A percentile compares a stretch with the other conserved stretches of the same genome.
Evolutionary conservation across 2,888 invertebrate genomes (phyloP).

Genomic region (Drosophila crucigera): DNA sequence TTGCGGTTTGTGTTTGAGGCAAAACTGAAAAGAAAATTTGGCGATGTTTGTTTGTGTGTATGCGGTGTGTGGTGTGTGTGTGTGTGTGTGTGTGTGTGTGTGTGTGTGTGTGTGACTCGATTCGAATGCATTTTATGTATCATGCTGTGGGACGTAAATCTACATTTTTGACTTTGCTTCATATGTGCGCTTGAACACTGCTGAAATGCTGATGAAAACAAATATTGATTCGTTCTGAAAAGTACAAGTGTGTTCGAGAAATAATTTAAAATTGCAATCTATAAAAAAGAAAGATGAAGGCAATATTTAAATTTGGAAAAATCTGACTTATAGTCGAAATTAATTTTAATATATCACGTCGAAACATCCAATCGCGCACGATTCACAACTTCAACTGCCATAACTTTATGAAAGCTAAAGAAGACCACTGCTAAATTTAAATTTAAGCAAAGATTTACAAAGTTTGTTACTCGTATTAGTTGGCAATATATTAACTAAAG

Average conservation of each 20-base stretch:
- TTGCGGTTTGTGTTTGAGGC: conserved; percentile 49
- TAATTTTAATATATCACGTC: background rate
- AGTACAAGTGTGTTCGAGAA: background rate
- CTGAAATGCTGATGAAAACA: background rate
- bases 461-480: background rate
- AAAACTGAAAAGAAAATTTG: conserved; percentile 27
- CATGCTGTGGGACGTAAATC: conserved; percentile 52
- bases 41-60: conserved; percentile 8
- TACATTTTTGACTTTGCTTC: conserved; percentile 13
- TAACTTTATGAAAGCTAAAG: background rate
- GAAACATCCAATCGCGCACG: background rate
- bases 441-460: background rate
- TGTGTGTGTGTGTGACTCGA: conserved; percentile 10
- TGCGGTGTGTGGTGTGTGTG: conserved; percentile 2
- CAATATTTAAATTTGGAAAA: background rate
- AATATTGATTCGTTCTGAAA: background rate
- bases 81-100: conserved; percentile 2
- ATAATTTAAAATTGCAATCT: background rate
- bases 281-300: background rate
- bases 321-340: background rate
- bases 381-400: background rate
- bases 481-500: background rate
- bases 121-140: conserved; percentile 39
- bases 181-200: conserved; percentile 7
- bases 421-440: background rate